Evolutionary conservation across 1,140 invertebrate species (phyloP).

Genomic region (Caenorhabditis briggsae): DNA sequence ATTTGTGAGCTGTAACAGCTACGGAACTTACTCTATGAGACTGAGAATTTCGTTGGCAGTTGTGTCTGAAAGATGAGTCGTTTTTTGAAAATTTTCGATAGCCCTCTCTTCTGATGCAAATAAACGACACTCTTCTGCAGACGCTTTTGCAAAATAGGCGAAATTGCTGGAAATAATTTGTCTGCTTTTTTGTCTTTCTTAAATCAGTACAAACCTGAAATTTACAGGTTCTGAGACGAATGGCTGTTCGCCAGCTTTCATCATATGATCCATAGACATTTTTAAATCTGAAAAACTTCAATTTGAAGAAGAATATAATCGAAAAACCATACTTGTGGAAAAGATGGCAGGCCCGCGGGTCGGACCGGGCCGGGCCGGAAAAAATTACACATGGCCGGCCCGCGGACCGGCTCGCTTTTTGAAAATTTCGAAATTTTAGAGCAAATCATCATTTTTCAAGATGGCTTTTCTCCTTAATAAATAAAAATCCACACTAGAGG

Average conservation of each 20-base stretch:
- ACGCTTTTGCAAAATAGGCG: slow-evolving; percentile 7
- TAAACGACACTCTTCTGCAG: not conserved
- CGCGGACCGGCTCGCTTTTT: no score
- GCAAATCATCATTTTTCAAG: no score
- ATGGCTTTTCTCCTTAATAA: no score
- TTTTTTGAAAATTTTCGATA: not conserved
- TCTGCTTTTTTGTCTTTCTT: no score
- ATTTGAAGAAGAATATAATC: no score
- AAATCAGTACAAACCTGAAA: not conserved
- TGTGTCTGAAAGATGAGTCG: not conserved
- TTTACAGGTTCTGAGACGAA: not conserved
- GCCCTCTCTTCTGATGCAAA: not conserved
- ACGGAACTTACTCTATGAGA: slow-evolving; percentile 18
- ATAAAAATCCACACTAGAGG: no score
- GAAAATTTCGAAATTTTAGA: no score
- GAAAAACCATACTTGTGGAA: no score
- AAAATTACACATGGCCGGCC: no score
- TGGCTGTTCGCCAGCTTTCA: slow-evolving; percentile 40
- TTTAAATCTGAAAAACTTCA: not conserved
- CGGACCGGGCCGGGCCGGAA: no score
- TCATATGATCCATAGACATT: slow-evolving; percentile 50
- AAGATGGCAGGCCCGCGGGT: no score
- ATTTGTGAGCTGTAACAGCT: not conserved
- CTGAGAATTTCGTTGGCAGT: not conserved
- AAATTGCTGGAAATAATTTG: not conserved